These are phyloP conservation scores for Xenopus petersii DNA, from an alignment of 2,797 vertebrate species.

Conservation along the genomic window DNA sequence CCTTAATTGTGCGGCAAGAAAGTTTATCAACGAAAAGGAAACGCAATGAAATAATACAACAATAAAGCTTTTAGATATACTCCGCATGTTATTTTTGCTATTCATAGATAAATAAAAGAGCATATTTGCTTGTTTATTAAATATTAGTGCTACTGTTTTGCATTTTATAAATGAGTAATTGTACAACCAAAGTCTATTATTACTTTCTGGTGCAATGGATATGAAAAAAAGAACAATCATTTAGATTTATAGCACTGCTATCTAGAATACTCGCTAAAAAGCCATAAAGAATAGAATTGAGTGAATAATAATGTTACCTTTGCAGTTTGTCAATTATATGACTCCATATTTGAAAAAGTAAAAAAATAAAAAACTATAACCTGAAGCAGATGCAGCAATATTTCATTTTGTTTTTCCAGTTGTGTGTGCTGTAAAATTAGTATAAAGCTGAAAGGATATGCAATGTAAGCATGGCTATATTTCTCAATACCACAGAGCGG, in stretches of 20 bases:
- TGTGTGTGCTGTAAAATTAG: slow-evolving; percentile 3
- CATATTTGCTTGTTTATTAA: no score
- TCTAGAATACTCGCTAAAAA: slow-evolving; percentile 17
- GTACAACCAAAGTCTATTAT: slow-evolving; percentile 1
- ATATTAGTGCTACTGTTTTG: neutral
- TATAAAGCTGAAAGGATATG: neutral
- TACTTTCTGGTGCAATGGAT: neutral
- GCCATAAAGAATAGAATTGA: slow-evolving; percentile 23
- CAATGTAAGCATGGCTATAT: neutral
- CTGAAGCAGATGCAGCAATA: slow-evolving; percentile 27
- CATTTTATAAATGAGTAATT: slow-evolving; percentile 4
- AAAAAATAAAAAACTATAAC: slow-evolving; percentile 16
- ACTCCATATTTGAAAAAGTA: slow-evolving; percentile 23
- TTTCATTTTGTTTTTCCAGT: slow-evolving; percentile 14
- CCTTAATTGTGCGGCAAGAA: no score
- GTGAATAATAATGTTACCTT: slow-evolving; percentile 31
- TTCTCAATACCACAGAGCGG: neutral
- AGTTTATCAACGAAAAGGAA: no score
- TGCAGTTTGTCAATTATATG: slow-evolving; percentile 39
- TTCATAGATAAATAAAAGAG: no score
- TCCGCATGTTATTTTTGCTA: no score
- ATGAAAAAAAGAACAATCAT: slow-evolving; percentile 6
- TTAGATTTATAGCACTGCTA: slow-evolving; percentile 23
- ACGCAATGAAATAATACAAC: no score
- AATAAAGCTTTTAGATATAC: no score